Evolutionary conservation across 2,888 invertebrate species (phyloP).

Genomic region (Idaea dimidiata): DNA sequence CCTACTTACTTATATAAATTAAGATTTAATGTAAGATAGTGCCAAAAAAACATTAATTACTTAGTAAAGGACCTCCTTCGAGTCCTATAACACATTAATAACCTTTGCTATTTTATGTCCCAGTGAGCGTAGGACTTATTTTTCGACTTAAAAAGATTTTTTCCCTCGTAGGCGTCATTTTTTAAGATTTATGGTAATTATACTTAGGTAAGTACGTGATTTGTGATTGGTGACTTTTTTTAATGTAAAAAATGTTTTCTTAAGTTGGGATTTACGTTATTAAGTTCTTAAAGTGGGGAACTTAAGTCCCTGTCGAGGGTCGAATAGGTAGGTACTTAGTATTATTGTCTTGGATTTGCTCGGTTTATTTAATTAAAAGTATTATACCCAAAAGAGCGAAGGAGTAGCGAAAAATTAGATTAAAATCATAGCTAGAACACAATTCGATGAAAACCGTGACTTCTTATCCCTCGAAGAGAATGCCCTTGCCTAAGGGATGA

Average conservation of each 20-base stretch:
- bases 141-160: background rate
- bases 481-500: too few relatives aligned
- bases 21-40: background rate
- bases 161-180: background rate
- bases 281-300: background rate
- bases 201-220: background rate
- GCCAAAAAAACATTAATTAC: background rate
- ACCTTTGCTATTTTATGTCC: background rate
- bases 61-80: background rate
- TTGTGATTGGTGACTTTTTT: background rate
- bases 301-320: background rate
- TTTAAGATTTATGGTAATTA: background rate
- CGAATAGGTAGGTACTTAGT: too few relatives aligned
- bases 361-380: too few relatives aligned
- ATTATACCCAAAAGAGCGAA: background rate
- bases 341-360: too few relatives aligned
- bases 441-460: background rate
- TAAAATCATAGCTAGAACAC: too few relatives aligned
- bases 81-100: background rate
- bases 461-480: too few relatives aligned
- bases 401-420: background rate
- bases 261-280: background rate
- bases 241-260: background rate
- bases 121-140: background rate
- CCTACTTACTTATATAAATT: background rate